A percentile compares a stretch with the other conserved stretches of the same genome.
Evolutionary conservation across 2,888 invertebrate species (phyloP).

Genomic region (Heliconius charithonia): DNA sequence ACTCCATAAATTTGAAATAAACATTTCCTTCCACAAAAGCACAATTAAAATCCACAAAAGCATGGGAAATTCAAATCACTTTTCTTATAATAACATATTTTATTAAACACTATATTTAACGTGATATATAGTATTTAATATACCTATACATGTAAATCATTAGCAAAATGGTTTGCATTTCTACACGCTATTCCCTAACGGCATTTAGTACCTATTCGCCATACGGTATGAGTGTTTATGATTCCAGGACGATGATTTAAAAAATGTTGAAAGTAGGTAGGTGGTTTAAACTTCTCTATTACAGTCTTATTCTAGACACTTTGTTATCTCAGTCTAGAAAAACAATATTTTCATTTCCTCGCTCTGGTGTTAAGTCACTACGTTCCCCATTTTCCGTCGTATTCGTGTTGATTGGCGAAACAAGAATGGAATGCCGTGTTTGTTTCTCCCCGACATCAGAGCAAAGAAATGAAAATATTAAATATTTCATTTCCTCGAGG

Average conservation of each 20-base stretch:
- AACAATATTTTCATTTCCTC: not conserved
- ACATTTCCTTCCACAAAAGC: no score
- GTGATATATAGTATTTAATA: not conserved
- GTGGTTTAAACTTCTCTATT: not conserved
- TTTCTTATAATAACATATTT: not conserved
- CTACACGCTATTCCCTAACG: slow-evolving; percentile 11
- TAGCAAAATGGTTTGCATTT: not conserved
- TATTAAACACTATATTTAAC: not conserved
- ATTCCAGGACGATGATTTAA: not conserved
- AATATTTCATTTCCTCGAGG: not conserved
- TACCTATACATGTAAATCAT: not conserved
- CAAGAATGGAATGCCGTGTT: no score
- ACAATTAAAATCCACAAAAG: no score
- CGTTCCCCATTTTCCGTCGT: no score
- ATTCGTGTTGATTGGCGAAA: no score
- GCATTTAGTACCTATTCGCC: not conserved
- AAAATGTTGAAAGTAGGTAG: not conserved
- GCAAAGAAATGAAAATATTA: not conserved
- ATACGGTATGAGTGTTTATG: not conserved
- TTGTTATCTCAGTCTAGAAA: not conserved
- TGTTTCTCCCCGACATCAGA: not conserved
- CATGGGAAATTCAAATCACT: no score
- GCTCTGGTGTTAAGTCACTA: not conserved
- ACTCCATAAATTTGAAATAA: no score
- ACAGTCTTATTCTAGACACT: not conserved